A percentile compares a stretch with the other conserved stretches of the same genome.
These are phyloP conservation scores for Ecliptopera silaceata DNA, from an alignment of 2,888 invertebrate genomes.

Conservation along the genomic window DNA sequence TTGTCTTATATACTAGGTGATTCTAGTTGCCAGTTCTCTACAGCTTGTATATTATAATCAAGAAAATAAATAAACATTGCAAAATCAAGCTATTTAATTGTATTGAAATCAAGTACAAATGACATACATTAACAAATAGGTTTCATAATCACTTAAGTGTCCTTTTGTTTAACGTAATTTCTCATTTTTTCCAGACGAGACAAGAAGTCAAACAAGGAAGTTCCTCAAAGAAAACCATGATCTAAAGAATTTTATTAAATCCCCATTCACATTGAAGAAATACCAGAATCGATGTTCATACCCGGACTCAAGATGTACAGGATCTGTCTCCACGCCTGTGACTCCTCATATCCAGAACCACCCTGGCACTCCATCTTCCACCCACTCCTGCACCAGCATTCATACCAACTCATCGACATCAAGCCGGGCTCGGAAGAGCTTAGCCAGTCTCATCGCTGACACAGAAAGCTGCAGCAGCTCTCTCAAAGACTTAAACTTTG, in stretches of 20 bases:
- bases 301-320: slow-evolving; percentile 57
- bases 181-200: slow-evolving; percentile 52
- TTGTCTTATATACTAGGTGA: too few relatives aligned
- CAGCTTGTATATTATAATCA: background rate
- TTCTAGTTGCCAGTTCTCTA: too few relatives aligned
- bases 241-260: slow-evolving; percentile 75
- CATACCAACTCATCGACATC: slow-evolving; percentile 73
- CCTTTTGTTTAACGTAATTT: slow-evolving; percentile 8
- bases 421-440: slow-evolving; percentile 72
- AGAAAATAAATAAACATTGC: background rate
- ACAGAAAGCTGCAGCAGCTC: slow-evolving; percentile 80
- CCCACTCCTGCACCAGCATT: slow-evolving; percentile 70
- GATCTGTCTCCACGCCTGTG: slow-evolving; percentile 67
- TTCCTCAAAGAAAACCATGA: slow-evolving; percentile 63
- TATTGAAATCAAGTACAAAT: slow-evolving; percentile 12
- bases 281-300: slow-evolving; percentile 67
- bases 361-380: slow-evolving; percentile 73
- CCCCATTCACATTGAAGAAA: slow-evolving; percentile 75
- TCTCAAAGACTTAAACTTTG: slow-evolving; percentile 76
- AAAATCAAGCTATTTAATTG: slow-evolving; percentile 4
- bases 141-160: slow-evolving; percentile 10
- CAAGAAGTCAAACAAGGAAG: slow-evolving; percentile 60
- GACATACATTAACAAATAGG: background rate
- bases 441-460: slow-evolving; percentile 74
- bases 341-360: slow-evolving; percentile 70